Conservation (phyloP, 1,140 invertebrate genomes). For the Scaptomyza montana region DNA sequence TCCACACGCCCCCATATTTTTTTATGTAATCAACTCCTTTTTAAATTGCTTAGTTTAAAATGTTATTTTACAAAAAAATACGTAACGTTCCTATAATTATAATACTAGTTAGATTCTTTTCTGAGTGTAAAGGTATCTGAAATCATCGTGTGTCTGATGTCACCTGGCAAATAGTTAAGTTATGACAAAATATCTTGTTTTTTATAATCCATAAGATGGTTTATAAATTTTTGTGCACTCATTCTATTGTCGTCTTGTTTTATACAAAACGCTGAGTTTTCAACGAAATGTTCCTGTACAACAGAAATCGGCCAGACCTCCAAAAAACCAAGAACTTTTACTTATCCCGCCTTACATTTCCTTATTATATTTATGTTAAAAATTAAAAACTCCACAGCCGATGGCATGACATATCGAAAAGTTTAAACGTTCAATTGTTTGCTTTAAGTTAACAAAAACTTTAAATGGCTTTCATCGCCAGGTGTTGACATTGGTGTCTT, state of each 20-base stretch:
- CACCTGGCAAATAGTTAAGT: constrained; percentile 2
- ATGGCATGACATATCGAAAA: constrained; percentile 15
- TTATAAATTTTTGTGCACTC: not conserved
- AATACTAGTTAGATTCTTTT: no score
- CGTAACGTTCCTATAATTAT: no score
- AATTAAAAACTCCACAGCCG: not conserved
- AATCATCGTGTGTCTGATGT: constrained; percentile 1
- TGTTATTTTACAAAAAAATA: no score
- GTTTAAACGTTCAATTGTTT: not conserved
- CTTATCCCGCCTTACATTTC: no score
- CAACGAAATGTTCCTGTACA: no score
- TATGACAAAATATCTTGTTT: not conserved
- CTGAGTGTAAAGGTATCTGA: not conserved
- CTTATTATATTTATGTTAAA: no score
- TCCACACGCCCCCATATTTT: not conserved
- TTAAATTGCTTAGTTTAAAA: not conserved
- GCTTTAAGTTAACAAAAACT: not conserved
- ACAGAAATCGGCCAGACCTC: no score
- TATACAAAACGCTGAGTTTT: no score
- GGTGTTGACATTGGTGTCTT: constrained; percentile 39
- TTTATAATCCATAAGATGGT: not conserved
- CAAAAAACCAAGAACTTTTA: no score
- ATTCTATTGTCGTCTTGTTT: no score
- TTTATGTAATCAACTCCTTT: not conserved
- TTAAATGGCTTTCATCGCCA: constrained; percentile 30